These are phyloP conservation scores for Nesometra sesokonis DNA, from an alignment of 35 echinoderm and acorn worm genomes.

Conservation along the genomic window DNA sequence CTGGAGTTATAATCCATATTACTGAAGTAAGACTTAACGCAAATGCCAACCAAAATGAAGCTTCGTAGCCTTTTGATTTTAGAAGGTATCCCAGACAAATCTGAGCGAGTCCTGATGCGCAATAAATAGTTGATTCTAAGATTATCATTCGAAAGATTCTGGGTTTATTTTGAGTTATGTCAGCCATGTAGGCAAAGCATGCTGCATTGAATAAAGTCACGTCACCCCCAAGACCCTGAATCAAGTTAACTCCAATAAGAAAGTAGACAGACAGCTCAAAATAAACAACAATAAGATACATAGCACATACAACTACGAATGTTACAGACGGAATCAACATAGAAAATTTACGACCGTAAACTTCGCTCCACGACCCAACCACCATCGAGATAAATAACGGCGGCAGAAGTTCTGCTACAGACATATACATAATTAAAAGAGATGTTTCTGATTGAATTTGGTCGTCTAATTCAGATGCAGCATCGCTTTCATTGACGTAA, in stretches of 20 bases:
- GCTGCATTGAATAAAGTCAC: neutral
- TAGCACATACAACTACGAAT: neutral
- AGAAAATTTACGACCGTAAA: neutral
- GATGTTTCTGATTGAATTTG: neutral
- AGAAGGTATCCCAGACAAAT: neutral
- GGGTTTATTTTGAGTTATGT: neutral
- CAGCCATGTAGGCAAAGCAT: neutral
- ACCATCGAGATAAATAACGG: neutral
- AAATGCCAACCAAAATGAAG: neutral
- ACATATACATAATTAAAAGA: neutral
- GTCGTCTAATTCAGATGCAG: neutral
- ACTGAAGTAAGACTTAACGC: neutral
- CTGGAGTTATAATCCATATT: neutral
- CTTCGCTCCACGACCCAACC: neutral
- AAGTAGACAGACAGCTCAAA: neutral
- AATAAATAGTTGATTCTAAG: neutral
- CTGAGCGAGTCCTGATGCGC: neutral
- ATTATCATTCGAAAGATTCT: neutral
- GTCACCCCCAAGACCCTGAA: neutral
- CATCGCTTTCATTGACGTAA: neutral
- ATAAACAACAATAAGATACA: neutral
- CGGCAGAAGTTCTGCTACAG: neutral
- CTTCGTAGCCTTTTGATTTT: neutral
- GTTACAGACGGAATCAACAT: neutral
- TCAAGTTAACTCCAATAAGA: neutral